Evolutionary conservation across 2,888 invertebrate species (phyloP).

Genomic region (Sminthurides aquaticus): DNA sequence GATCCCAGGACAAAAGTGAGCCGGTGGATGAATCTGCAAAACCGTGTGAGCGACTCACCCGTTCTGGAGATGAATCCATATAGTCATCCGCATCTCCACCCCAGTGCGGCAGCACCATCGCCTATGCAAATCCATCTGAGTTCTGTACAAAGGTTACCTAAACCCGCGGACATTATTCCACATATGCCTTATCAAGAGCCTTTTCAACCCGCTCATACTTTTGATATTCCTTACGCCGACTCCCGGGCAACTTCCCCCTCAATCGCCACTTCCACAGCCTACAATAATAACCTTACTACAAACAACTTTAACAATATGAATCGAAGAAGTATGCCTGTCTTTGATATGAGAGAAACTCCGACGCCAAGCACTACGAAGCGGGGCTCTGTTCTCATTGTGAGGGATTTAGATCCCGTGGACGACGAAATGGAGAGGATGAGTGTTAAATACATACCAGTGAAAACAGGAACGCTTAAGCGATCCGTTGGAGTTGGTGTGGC

Average conservation of each 20-base stretch:
- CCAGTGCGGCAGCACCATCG: conserved; percentile 9
- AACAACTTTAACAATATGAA: conserved; percentile 20
- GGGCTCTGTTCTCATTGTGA: conserved; percentile 28
- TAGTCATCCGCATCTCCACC: conserved; percentile 6
- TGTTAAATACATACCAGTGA: conserved; percentile 35
- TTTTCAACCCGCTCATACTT: conserved; percentile 29
- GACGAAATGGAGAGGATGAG: conserved; percentile 28
- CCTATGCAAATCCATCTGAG: conserved; percentile 33
- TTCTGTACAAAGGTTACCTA: conserved; percentile 27
- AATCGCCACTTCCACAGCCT: conserved; percentile 12
- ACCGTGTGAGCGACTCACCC: not conserved
- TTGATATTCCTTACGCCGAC: conserved; percentile 39
- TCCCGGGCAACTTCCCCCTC: conserved; percentile 39
- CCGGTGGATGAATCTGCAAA: conserved; percentile 41
- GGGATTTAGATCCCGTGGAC: conserved; percentile 39
- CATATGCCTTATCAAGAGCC: conserved; percentile 36
- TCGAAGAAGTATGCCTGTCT: conserved; percentile 10
- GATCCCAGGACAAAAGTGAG: conserved; percentile 41
- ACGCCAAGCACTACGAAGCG: conserved; percentile 19
- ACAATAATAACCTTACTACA: conserved; percentile 20
- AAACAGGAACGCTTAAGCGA: conserved; percentile 38
- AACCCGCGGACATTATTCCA: conserved; percentile 21
- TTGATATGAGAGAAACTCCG: conserved; percentile 11
- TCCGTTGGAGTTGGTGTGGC: conserved; percentile 37
- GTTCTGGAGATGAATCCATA: conserved; percentile 5